Evolutionary conservation across 2,888 invertebrate species (phyloP).

Genomic region (Dicycla oo): DNA sequence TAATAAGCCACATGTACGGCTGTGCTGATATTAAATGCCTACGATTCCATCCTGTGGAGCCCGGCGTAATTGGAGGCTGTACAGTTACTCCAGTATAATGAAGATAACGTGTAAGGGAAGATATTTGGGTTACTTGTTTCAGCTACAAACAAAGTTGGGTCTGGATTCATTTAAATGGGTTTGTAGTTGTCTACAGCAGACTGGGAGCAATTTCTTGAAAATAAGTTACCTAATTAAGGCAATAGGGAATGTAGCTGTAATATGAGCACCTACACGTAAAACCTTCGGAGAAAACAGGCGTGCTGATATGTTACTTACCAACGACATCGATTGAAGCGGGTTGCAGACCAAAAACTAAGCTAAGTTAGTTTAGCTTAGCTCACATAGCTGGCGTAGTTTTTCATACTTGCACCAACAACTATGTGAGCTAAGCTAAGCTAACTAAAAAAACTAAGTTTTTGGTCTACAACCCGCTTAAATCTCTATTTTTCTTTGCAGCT

Average conservation of each 20-base stretch:
- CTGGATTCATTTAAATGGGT: neutral
- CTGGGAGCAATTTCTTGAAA: neutral
- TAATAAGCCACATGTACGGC: conserved; percentile 71
- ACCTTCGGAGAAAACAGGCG: too few relatives aligned
- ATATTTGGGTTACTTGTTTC: conserved; percentile 36
- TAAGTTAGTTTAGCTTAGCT: too few relatives aligned
- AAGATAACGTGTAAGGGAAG: conserved; percentile 31
- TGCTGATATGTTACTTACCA: neutral
- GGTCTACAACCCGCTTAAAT: too few relatives aligned
- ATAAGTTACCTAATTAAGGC: neutral
- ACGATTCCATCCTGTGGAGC: conserved; percentile 37
- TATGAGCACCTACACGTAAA: too few relatives aligned
- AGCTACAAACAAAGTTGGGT: neutral
- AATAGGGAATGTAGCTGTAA: too few relatives aligned
- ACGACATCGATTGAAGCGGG: too few relatives aligned
- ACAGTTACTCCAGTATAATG: conserved; percentile 43
- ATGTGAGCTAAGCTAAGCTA: too few relatives aligned
- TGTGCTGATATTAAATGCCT: conserved; percentile 65
- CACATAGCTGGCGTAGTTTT: too few relatives aligned
- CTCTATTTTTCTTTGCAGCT: neutral
- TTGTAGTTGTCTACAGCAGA: neutral
- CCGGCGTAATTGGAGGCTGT: conserved; percentile 53
- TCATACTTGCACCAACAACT: too few relatives aligned
- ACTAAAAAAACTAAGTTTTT: too few relatives aligned
- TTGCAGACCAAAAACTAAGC: too few relatives aligned